A percentile compares a stretch with the other conserved stretches of the same genome.
Conservation (phyloP, 2,113 vertebrate genomes). For the Electrona antarctica region DNA sequence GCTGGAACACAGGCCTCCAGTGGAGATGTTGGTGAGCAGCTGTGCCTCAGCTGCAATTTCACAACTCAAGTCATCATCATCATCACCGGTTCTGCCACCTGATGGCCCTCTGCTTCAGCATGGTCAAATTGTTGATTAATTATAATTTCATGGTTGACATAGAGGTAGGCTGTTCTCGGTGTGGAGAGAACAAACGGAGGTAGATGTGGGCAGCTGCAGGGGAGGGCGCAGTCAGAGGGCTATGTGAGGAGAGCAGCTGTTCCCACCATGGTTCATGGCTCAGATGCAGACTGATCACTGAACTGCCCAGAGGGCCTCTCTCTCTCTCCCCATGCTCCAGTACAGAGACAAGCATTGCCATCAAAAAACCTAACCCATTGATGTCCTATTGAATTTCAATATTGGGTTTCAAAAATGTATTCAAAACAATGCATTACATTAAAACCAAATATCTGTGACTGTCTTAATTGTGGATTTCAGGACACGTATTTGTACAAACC, state of each 20-base stretch:
- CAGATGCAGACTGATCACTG: conserved; percentile 60
- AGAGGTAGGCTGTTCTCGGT: conserved; percentile 43
- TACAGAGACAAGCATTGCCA: conserved; percentile 14
- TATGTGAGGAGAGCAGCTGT: conserved; percentile 66
- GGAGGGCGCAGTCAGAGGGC: conserved; percentile 32
- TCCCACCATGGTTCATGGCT: conserved; percentile 62
- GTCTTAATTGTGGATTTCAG: too few relatives aligned
- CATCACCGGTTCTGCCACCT: conserved; percentile 24
- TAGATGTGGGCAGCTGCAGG: conserved; percentile 52
- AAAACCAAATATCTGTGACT: too few relatives aligned
- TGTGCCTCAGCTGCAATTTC: conserved; percentile 22
- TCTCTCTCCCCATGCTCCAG: neutral
- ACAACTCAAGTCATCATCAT: neutral
- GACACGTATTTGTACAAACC: too few relatives aligned
- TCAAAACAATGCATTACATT: too few relatives aligned
- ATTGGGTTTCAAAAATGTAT: too few relatives aligned
- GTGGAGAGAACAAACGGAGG: neutral
- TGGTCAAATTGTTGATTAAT: conserved; percentile 41
- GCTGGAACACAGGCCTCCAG: conserved; percentile 12
- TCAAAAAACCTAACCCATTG: neutral
- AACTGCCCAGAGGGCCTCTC: conserved; percentile 48
- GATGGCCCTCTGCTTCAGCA: conserved; percentile 39
- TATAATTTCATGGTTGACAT: conserved; percentile 51
- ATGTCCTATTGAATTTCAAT: neutral
- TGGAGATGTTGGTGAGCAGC: conserved; percentile 23